Evolutionary conservation across 1,140 invertebrate genomes (phyloP), one percentile per base, ranked within the genome.

Genomic region (Leptinotarsa texana): DNA sequence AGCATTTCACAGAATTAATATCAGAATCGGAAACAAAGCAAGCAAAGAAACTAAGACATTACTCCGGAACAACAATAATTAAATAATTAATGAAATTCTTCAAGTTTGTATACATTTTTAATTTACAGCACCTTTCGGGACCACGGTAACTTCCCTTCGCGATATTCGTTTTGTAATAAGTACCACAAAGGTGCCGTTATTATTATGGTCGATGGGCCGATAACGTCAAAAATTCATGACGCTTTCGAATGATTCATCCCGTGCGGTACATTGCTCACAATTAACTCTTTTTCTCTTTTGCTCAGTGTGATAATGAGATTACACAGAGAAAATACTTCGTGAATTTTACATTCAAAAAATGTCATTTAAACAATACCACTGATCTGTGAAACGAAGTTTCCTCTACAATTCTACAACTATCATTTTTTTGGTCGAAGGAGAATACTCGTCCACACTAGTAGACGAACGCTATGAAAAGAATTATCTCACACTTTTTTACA

Each of bases 81-180:
- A 78, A 81, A 80, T 81, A 78, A 81, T 81, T 81, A 81, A 81
- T 81, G 79, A 81, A 81, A 81, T 81, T 80, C 80, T 75, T 81
- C 75, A 75, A 80, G 78, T 81, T 79, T 74, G 77, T 75, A 69
- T 77, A 74, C 75, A 76, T 78, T 79, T 80, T 73, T 73, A 73
- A 73, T 73, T 63, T 73, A 73, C 61, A 73, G 74, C 75, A 80
- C 79, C 79, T 75, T 75, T 63, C 61, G 72, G 63, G 61, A 42
- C 68, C 21, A 49, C 48, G 33, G 15, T 18, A 63, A 72, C 24
- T 57, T 69, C 72, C 66, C 77, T 73, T 67, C 17, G 42, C 66
- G 73, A 76, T 78, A 67, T 65, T 65, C 63, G 63, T 65, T 65
- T 77, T 74, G 75, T 78, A 80, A 80, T 80, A 79, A 80, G 77